A percentile compares a stretch with the other conserved stretches of the same genome.
Evolutionary conservation across 2,797 vertebrate genomes (phyloP).

Genomic region (Adrianichthys oophorus): DNA sequence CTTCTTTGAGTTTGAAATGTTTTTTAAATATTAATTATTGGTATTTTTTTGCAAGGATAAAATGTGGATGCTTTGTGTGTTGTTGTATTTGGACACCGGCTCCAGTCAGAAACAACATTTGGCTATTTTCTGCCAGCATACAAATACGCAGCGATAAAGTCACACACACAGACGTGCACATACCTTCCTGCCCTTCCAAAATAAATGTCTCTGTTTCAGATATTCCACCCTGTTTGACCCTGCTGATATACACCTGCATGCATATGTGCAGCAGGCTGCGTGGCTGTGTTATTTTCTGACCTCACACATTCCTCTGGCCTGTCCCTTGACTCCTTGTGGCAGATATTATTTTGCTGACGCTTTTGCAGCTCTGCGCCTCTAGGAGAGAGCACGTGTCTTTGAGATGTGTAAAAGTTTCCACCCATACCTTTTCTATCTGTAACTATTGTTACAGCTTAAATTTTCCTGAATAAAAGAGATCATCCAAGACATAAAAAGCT

Average conservation of each 20-base stretch:
- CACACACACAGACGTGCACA: conserved; percentile 26
- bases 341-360: conserved; percentile 7
- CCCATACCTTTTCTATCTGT: conserved; percentile 1
- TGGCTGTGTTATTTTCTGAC: conserved; percentile 24
- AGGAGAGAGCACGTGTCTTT: neutral
- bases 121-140: conserved; percentile 61
- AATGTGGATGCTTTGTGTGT: conserved; percentile 5
- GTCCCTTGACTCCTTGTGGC: conserved; percentile 24
- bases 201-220: conserved; percentile 41
- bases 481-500: too few relatives aligned
- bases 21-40: too few relatives aligned
- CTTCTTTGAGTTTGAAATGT: too few relatives aligned
- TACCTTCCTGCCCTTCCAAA: conserved; percentile 39
- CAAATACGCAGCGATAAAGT: conserved; percentile 33
- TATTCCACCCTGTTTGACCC: conserved; percentile 20
- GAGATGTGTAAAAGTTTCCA: conserved; percentile 4
- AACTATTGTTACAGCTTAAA: too few relatives aligned
- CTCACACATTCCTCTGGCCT: conserved; percentile 14
- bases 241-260: conserved; percentile 1
- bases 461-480: too few relatives aligned
- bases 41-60: too few relatives aligned
- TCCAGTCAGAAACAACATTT: conserved; percentile 63
- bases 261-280: conserved; percentile 11
- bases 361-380: conserved; percentile 5
- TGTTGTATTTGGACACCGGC: conserved; percentile 69